These are phyloP conservation scores for Eretmocerus hayati DNA, from an alignment of 2,888 invertebrate genomes.

Conservation along the genomic window DNA sequence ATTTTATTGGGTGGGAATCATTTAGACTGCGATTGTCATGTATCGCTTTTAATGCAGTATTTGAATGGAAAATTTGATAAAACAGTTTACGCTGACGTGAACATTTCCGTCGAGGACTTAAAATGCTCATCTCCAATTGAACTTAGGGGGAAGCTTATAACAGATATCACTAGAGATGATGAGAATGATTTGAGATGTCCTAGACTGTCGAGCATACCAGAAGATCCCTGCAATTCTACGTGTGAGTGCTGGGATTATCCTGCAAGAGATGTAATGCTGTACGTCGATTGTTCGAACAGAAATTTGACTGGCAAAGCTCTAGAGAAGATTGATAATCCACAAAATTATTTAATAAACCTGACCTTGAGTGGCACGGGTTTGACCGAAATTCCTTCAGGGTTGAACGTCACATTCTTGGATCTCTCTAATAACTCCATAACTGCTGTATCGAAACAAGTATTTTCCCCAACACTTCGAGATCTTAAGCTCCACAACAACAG, in stretches of 20 bases:
- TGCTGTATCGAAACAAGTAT: not conserved
- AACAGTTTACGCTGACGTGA: constrained; percentile 38
- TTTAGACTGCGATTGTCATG: constrained; percentile 55
- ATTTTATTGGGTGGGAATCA: no score
- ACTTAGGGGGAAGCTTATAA: constrained; percentile 25
- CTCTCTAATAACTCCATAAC: constrained; percentile 48
- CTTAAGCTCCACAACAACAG: constrained; percentile 13
- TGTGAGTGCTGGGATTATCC: constrained; percentile 52
- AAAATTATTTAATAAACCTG: constrained; percentile 40
- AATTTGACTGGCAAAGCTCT: constrained; percentile 48
- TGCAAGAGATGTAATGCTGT: constrained; percentile 41
- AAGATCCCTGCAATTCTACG: constrained; percentile 13
- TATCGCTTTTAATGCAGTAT: constrained; percentile 52
- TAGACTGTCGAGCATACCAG: constrained; percentile 30
- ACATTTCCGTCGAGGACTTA: constrained; percentile 44
- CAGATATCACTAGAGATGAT: constrained; percentile 34
- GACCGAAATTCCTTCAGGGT: constrained; percentile 38
- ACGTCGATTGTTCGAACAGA: constrained; percentile 52
- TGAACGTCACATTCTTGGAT: constrained; percentile 48
- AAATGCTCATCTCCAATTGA: constrained; percentile 46
- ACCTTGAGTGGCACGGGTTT: constrained; percentile 47
- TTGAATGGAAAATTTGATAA: constrained; percentile 45
- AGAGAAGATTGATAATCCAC: constrained; percentile 29
- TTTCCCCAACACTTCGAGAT: not conserved
- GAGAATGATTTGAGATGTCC: constrained; percentile 50